These are phyloP conservation scores for Mythimna vitellina DNA, from an alignment of 2,888 invertebrate species.

Conservation along the genomic window DNA sequence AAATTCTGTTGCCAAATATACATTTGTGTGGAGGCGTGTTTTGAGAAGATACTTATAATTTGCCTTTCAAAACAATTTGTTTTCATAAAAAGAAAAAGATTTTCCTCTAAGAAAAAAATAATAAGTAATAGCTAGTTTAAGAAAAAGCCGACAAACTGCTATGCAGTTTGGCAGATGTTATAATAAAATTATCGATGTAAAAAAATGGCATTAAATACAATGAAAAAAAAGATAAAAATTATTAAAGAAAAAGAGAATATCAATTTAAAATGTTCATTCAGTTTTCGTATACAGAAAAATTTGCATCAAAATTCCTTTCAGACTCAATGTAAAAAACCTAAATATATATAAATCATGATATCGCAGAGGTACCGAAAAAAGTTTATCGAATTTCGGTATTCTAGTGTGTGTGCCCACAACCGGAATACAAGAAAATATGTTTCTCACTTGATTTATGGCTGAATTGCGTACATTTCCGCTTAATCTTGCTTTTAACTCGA, in stretches of 20 bases:
- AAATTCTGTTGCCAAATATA: conserved; percentile 18
- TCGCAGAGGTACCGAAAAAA: conserved; percentile 32
- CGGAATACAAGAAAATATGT: conserved; percentile 47
- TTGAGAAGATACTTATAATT: not conserved
- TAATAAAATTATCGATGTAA: too few relatives aligned
- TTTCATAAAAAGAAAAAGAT: not conserved
- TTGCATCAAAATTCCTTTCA: too few relatives aligned
- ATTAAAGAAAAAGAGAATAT: too few relatives aligned
- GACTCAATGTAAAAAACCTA: too few relatives aligned
- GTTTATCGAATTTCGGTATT: conserved; percentile 33
- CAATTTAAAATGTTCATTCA: too few relatives aligned
- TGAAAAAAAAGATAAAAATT: not conserved
- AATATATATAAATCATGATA: not conserved
- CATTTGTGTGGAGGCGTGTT: conserved; percentile 10
- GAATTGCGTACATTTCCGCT: conserved; percentile 42
- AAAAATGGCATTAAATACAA: too few relatives aligned
- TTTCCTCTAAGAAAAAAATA: not conserved
- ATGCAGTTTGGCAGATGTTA: too few relatives aligned
- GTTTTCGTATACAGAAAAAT: too few relatives aligned
- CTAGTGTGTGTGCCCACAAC: conserved; percentile 22
- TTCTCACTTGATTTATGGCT: conserved; percentile 49
- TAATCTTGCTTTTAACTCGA: conserved; percentile 22
- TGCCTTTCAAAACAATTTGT: not conserved
- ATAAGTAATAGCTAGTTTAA: not conserved
- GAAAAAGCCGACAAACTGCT: too few relatives aligned